A percentile compares a stretch with the other conserved stretches of the same genome.
Conservation (phyloP, 2,113 vertebrate genomes). For the Corvus cornix region DNA sequence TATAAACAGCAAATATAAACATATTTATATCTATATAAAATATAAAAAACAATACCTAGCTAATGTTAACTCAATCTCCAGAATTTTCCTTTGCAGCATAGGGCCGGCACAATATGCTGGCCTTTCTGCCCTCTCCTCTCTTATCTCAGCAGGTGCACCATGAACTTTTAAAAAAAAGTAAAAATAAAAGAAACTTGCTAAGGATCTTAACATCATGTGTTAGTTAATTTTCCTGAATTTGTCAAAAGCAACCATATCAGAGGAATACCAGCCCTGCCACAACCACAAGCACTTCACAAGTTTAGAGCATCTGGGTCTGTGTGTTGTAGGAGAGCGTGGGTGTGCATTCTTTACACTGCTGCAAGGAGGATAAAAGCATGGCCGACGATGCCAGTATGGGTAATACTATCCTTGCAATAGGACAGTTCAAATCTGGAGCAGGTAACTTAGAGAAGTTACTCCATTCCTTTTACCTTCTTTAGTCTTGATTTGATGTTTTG, state of each 20-base stretch:
- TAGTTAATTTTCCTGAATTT: neutral
- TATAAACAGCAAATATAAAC: neutral
- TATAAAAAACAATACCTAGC: neutral
- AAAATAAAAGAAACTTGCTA: neutral
- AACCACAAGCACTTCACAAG: neutral
- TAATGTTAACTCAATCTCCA: neutral
- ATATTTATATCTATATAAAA: neutral
- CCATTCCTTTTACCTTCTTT: neutral
- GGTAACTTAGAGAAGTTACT: neutral
- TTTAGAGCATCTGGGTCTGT: neutral
- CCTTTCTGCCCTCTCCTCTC: neutral
- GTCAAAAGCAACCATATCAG: neutral
- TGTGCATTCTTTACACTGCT: neutral
- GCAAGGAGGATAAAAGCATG: neutral
- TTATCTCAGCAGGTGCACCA: neutral
- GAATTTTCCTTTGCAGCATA: neutral
- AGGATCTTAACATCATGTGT: neutral
- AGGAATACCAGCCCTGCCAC: neutral
- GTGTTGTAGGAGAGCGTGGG: accelerated
- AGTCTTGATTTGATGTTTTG: neutral
- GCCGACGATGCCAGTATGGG: neutral
- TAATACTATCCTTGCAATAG: neutral
- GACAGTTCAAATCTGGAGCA: neutral
- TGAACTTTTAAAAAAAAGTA: accelerated
- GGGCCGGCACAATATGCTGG: neutral